Evolutionary conservation across 2,888 invertebrate genomes (phyloP).

Genomic region (Apoderus coryli): DNA sequence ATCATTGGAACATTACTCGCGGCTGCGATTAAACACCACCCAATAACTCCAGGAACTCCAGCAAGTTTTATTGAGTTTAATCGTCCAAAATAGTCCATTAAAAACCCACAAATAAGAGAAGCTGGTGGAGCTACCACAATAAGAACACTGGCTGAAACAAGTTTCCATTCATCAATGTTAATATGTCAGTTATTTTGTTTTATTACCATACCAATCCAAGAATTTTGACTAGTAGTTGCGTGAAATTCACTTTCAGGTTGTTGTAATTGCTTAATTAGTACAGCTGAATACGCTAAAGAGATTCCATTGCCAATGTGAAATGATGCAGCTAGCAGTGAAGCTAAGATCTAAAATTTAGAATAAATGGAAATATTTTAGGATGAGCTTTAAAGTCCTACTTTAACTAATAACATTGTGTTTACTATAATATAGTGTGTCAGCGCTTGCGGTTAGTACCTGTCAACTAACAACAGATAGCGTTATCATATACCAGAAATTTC

Average conservation of each 20-base stretch:
- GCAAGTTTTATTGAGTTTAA: slow-evolving; percentile 41
- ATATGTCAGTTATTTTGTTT: neutral
- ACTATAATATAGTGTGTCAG: too few relatives aligned
- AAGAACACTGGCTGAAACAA: slow-evolving; percentile 38
- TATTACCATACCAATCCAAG: slow-evolving; percentile 35
- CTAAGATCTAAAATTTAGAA: slow-evolving; percentile 32
- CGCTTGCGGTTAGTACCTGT: too few relatives aligned
- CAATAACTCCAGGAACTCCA: slow-evolving; percentile 37
- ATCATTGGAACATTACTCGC: slow-evolving; percentile 36
- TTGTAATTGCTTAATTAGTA: slow-evolving; percentile 38
- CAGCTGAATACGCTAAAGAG: slow-evolving; percentile 41
- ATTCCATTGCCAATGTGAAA: slow-evolving; percentile 45
- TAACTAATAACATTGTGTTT: too few relatives aligned
- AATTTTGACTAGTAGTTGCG: slow-evolving; percentile 30
- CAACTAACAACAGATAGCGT: too few relatives aligned
- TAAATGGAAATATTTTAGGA: slow-evolving; percentile 1
- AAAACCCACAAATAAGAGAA: slow-evolving; percentile 36
- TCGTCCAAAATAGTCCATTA: slow-evolving; percentile 42
- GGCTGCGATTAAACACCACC: slow-evolving; percentile 40
- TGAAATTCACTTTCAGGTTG: slow-evolving; percentile 18
- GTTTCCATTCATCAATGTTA: slow-evolving; percentile 3
- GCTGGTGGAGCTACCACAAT: slow-evolving; percentile 41
- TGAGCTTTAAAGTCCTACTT: slow-evolving; percentile 1
- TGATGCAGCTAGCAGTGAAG: slow-evolving; percentile 38
- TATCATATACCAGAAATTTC: too few relatives aligned